These are phyloP conservation scores for Pocillopora damicornis DNA, from an alignment of 64 coral and sea anemone species.

Conservation along the genomic window DNA sequence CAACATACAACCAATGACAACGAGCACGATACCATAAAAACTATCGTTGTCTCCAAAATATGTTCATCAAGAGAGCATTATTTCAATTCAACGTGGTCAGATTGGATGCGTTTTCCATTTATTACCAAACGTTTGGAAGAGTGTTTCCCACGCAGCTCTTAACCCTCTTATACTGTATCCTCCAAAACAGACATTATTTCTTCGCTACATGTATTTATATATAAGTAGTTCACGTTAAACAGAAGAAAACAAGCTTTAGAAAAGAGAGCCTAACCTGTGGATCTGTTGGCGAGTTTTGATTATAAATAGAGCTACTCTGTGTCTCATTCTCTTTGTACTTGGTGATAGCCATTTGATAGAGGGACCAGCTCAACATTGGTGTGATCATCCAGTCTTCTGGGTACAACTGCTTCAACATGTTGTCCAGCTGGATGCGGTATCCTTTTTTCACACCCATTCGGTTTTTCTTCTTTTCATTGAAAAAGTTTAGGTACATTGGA, in stretches of 20 bases:
- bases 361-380: slow-evolving; percentile 61
- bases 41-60: too few relatives aligned
- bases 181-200: too few relatives aligned
- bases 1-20: too few relatives aligned
- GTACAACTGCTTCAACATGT: slow-evolving; percentile 56
- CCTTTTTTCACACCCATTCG: slow-evolving; percentile 58
- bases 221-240: neutral
- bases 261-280: slow-evolving; percentile 62
- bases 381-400: slow-evolving; percentile 60
- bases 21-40: too few relatives aligned
- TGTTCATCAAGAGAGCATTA: too few relatives aligned
- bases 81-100: too few relatives aligned
- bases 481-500: slow-evolving; percentile 62
- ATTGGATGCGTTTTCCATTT: too few relatives aligned
- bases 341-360: slow-evolving; percentile 63
- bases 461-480: slow-evolving; percentile 37
- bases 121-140: too few relatives aligned
- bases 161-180: too few relatives aligned
- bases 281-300: slow-evolving; percentile 51
- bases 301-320: slow-evolving; percentile 56
- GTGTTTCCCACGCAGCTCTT: too few relatives aligned
- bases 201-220: neutral
- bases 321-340: slow-evolving; percentile 54
- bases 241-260: neutral
- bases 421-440: slow-evolving; percentile 38